Evolutionary conservation across 2,113 vertebrate genomes (phyloP), one percentile per base, ranked within the genome.

Genomic region (Proteles cristata): DNA sequence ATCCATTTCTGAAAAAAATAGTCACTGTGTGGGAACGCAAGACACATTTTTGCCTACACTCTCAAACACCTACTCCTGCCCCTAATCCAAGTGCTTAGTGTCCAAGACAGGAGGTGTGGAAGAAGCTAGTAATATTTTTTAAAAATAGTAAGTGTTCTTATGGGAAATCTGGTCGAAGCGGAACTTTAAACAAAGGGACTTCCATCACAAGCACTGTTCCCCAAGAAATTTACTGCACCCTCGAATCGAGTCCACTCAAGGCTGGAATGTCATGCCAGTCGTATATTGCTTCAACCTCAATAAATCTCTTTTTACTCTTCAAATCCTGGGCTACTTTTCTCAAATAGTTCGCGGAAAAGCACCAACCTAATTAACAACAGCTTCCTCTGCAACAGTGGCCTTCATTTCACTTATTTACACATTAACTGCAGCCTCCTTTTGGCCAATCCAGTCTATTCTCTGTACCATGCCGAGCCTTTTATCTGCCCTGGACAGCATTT

Each of bases 361-460:
- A 97, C 94, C 98, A 99, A 98, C 97, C 98, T 99, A 99, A 99
- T 99, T 99, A 99, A 99, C 98, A 99, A 98, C 98, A 98, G 98
- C 99, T 99, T 99, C 98, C 98, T 99, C 97, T 97, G 98, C 98
- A 98, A 98, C 98, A 97, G 94, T 96, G 98, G 98, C 98, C 99
- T 99, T 99, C 98, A 99, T 99, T 99, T 99, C 98, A 98, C 98
- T 99, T 99, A 99, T 99, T 99, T 99, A 99, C 99, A 99, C 99
- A 99, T 99, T 99, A 99, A 98, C 99, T 99, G 98, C 98, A 99
- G 98, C 98, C 98, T 98, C 97, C 93, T 43, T 99, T 99, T 98
- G 98, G 98, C 99, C 98, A 99, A 99, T 98, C 98, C 98, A 97
- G 98, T 98, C 98, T 99, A 99, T 98, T 99, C 98, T 98, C 97